Evolutionary conservation across 2,888 invertebrate species (phyloP).

Genomic region (Barypeithes pellucidus): DNA sequence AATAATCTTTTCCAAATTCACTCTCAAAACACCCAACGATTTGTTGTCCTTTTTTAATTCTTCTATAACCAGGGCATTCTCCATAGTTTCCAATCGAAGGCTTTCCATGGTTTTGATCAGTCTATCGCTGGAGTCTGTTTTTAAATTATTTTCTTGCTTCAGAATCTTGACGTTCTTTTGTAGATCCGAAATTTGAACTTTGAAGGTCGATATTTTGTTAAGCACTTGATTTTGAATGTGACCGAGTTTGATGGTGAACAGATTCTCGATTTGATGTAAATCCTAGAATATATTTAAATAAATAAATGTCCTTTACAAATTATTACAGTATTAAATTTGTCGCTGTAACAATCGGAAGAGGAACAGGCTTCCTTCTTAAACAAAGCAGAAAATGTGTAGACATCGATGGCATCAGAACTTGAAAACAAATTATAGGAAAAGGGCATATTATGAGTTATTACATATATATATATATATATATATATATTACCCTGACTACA

Average conservation of each 20-base stretch:
- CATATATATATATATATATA: too few relatives aligned
- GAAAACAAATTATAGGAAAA: too few relatives aligned
- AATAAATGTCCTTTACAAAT: too few relatives aligned
- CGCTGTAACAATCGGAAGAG: too few relatives aligned
- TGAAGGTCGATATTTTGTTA: conserved; percentile 23
- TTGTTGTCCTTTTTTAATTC: conserved; percentile 63
- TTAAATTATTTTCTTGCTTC: conserved; percentile 55
- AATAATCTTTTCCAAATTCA: conserved; percentile 59
- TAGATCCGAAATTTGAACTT: conserved; percentile 34
- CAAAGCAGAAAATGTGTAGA: too few relatives aligned
- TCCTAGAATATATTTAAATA: conserved; percentile 38
- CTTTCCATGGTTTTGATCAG: conserved; percentile 64
- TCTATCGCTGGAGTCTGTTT: conserved; percentile 59
- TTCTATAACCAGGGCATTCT: conserved; percentile 59
- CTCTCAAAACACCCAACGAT: conserved; percentile 58
- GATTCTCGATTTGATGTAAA: conserved; percentile 38
- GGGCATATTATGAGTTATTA: too few relatives aligned
- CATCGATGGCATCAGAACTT: too few relatives aligned
- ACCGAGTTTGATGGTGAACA: conserved; percentile 35
- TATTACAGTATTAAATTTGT: too few relatives aligned
- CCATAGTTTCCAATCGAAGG: conserved; percentile 63
- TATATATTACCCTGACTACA: too few relatives aligned
- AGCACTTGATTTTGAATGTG: conserved; percentile 31
- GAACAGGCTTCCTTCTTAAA: too few relatives aligned
- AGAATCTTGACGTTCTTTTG: conserved; percentile 40